A percentile compares a stretch with the other conserved stretches of the same genome.
phyloP scores from a whole-genome alignment of 2,888 invertebrate species.

The Perizoma affinitatum region DNA sequence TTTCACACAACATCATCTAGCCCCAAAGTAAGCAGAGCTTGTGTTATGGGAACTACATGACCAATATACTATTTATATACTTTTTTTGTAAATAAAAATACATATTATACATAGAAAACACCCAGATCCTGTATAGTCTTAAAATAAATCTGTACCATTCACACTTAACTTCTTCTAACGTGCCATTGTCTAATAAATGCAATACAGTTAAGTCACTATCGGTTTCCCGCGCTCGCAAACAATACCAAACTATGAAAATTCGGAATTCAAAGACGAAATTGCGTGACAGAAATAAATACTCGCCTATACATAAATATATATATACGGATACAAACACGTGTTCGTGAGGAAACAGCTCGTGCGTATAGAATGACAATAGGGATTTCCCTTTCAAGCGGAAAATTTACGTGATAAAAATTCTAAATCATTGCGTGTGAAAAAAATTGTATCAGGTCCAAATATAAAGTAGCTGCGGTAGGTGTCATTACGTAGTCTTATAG shows the following conservation, averaged over 20 bases:
- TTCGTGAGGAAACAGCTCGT: constrained; percentile 76
- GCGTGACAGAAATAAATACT: constrained; percentile 80
- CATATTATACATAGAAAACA: no score
- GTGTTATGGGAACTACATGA: no score
- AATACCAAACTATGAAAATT: constrained; percentile 61
- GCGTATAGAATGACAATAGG: constrained; percentile 78
- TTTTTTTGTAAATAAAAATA: no score
- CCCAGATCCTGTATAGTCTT: constrained; percentile 40
- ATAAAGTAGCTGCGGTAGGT: constrained; percentile 81
- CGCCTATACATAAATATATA: constrained; percentile 52
- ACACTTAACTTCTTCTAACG: constrained; percentile 52
- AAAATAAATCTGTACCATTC: constrained; percentile 49
- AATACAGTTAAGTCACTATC: constrained; percentile 63
- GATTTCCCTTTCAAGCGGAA: constrained; percentile 82
- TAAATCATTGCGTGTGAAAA: constrained; percentile 80
- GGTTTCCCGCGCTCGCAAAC: constrained; percentile 48
- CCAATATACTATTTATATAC: no score
- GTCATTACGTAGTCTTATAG: constrained; percentile 75
- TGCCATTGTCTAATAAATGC: constrained; percentile 63
- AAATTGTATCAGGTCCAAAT: constrained; percentile 76
- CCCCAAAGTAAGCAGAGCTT: no score
- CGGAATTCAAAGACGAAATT: constrained; percentile 68
- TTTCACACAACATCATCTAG: no score
- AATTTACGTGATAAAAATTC: constrained; percentile 84
- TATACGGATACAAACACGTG: constrained; percentile 75